phyloP scores from a whole-genome alignment of 1,140 invertebrate species.

The Caenorhabditis brenneri region DNA sequence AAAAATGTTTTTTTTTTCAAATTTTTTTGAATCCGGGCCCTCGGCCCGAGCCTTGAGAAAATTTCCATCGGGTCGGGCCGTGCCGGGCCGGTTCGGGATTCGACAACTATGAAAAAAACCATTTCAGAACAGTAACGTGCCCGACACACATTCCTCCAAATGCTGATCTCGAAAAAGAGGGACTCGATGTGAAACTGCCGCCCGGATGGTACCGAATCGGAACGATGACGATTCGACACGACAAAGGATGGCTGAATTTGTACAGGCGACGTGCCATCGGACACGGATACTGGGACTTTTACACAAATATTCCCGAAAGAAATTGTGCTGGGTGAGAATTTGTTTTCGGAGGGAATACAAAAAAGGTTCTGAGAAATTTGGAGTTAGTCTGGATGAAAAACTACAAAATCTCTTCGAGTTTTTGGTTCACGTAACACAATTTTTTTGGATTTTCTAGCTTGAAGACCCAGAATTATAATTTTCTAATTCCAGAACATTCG shows the following conservation, averaged over 20 bases:
- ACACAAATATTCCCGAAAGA: slow-evolving; percentile 69
- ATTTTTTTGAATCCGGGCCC: neutral
- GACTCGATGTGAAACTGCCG: slow-evolving; percentile 40
- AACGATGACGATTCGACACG: slow-evolving; percentile 65
- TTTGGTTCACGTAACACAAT: too few species aligned
- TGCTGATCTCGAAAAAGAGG: slow-evolving; percentile 48
- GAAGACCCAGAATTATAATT: too few species aligned
- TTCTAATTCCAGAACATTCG: slow-evolving; percentile 66
- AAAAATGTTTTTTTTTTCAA: neutral
- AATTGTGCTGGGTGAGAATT: slow-evolving; percentile 66
- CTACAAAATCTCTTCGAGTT: too few species aligned
- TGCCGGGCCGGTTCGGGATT: too few species aligned
- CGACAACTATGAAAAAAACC: too few species aligned
- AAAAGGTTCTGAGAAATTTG: too few species aligned
- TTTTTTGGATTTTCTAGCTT: too few species aligned
- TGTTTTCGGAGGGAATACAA: neutral
- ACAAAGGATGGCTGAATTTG: slow-evolving; percentile 67
- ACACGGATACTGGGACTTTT: slow-evolving; percentile 69
- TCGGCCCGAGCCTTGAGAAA: neutral
- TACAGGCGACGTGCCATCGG: slow-evolving; percentile 66
- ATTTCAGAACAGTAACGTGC: slow-evolving; percentile 44
- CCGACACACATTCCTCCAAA: slow-evolving; percentile 47
- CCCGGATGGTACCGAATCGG: slow-evolving; percentile 57
- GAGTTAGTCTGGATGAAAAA: too few species aligned
- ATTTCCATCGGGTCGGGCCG: too few species aligned